Evolutionary conservation across 2,797 vertebrate species (phyloP), one percentile per base, ranked within the genome.

Genomic region (Tauraco hartlaubi): DNA sequence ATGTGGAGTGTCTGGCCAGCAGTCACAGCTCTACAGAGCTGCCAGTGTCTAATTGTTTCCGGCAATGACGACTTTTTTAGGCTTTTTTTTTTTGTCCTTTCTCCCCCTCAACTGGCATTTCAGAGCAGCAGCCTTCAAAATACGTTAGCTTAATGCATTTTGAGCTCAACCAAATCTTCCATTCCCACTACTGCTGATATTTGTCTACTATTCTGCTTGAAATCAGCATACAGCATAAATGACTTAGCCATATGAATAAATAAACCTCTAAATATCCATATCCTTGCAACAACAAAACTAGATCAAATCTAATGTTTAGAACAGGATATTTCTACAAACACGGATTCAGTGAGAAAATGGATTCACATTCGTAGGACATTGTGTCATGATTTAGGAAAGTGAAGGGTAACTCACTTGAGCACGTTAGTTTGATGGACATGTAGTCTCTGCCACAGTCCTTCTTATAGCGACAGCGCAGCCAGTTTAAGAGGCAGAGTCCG

Each of bases 361-460:
- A 71, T 63, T 75, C 15, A 28, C 21, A 20, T 67, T 63, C 1
- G 0, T 37, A 35, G 62, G 64, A 14, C 13, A 5, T 5, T 31
- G 26, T 51, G 49, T 25, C 33, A 11, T 2, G 37, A n/a, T 20
- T 79, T 31, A 44, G 44, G 49, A 55, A 77, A 48, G 26, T 9
- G 75, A 88, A 88, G 23, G 80, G 76, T 80, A 81, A 95, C 98
- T 99, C 99, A 99, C 99, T 98, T 97, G 99, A 99, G 97, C 99
- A 99, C 96, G 98, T 98, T 96, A 98, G 97, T 98, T 99, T 99
- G 98, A 99, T 98, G 97, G 99, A 98, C 98, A 98, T 98, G 98
- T 98, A 98, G 98, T 98, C 98, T 98, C 94, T 97, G 94, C 98
- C 98, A 97, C 98, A 97, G 97, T 96, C 97, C 91, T 97, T 98